Base-by-base conservation (phyloP, 2,797 vertebrate species). In the Borostomias antarcticus region DNA sequence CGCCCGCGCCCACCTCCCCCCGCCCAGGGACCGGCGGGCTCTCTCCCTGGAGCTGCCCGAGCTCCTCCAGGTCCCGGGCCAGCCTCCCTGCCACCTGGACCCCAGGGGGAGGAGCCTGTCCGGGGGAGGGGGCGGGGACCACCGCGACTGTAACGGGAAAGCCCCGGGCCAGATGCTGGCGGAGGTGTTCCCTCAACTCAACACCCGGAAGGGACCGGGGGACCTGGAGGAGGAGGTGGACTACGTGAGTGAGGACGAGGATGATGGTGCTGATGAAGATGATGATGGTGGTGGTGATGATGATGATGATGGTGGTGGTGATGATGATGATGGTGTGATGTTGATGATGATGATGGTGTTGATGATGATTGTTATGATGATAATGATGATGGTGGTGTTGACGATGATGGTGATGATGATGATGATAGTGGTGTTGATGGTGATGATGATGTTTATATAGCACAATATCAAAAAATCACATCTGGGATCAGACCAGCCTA, bases 161-260 rank as follows among this genome's bases (percentile, higher is more conserved):
- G 89, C 93, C 47, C 91, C 93, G 50, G 66, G 64, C 4, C 68
- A 70, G 0, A 72, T 92, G 56, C 78, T 92, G 2, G 90, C 95
- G 7, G 94, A 97, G 21, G 93, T 98, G 63, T 99, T 95, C 73
- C 97, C 96, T 17, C 94, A 97, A 79, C 94, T 99, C 89, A 94
- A 93, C 2, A 91, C 92, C 35, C 91, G 90, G 40, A 93, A 94
- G 69, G 95, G 95, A 66, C 86, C 80, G 25, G 77, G 86, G 1
- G 93, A 96, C 54, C 93, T 96, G 0, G 96, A 98, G 10, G 96
- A 97, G 43, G 96, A 98, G 83, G 95, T 91, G 0, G 97, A 98
- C 83, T 98, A 98, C 0, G 97, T 98, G 83, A 96, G 96, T 92
- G 23, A 26, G 10, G 23, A 2, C 0, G 32, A 9, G 3, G 32